Conservation (phyloP, 2,113 vertebrate genomes). For the Salminus brasiliensis region DNA sequence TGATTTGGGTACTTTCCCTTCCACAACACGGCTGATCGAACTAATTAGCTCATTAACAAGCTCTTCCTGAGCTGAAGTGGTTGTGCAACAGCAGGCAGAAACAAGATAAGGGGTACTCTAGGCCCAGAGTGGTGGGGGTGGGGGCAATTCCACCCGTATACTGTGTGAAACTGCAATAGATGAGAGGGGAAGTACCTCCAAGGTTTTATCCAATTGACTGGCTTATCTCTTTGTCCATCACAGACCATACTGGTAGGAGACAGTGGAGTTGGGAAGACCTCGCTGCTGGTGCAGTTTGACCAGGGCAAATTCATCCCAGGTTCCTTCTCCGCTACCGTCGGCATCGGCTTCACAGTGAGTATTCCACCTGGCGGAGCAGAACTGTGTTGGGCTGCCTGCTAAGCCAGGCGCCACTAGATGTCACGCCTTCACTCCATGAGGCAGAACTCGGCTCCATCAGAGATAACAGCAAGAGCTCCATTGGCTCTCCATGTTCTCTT, state of each 20-base stretch:
- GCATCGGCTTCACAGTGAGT: conserved; percentile 89
- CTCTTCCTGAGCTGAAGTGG: too few relatives aligned
- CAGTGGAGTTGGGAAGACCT: conserved; percentile 87
- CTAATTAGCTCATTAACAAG: too few relatives aligned
- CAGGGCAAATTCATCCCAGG: conserved; percentile 89
- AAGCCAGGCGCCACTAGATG: conserved; percentile 27
- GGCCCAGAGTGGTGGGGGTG: too few relatives aligned
- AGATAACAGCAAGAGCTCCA: background rate
- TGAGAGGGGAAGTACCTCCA: too few relatives aligned
- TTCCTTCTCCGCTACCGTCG: conserved; percentile 86
- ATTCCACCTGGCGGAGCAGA: background rate
- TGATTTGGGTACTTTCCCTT: too few relatives aligned
- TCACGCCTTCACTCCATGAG: conserved; percentile 31
- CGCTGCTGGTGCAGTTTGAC: conserved; percentile 87
- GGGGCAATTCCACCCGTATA: too few relatives aligned
- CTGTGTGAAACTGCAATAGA: too few relatives aligned
- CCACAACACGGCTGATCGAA: too few relatives aligned
- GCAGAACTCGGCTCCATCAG: background rate
- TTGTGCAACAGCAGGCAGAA: too few relatives aligned
- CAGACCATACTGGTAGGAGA: conserved; percentile 90
- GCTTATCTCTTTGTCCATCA: conserved; percentile 22
- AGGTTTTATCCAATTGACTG: too few relatives aligned
- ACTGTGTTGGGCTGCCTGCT: conserved; percentile 26
- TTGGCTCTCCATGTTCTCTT: background rate
- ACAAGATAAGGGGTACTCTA: too few relatives aligned